Evolutionary conservation across 2,888 invertebrate species (phyloP), one percentile per base, ranked within the genome.

Genomic region (Sinhomidia bicolor): DNA sequence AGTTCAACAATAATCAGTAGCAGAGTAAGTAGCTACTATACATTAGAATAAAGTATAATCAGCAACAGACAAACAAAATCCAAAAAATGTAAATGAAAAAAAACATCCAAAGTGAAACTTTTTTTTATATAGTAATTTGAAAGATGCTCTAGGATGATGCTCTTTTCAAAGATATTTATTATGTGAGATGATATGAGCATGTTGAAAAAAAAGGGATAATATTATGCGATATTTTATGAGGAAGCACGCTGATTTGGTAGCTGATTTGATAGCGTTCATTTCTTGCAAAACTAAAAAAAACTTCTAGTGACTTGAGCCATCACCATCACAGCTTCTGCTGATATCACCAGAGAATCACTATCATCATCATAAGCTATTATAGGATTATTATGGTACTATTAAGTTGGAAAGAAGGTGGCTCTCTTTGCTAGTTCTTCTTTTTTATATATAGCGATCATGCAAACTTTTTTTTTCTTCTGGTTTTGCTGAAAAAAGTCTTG

Each of bases 61-160:
- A 29, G n/a, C n/a, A 0, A 17, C 12, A 36, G 7, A 32, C 17
- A 36, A 36, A 17, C 9, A 17, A 20, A 32, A 36, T 6, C 9
- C 0, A n/a, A 9, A 3, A 23, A 44, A 32, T 1, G n/a, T n/a
- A 17, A 1, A 17, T 10, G 47, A 12, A 12, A 20, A 68, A 51
- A 82, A 54, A 54, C 36, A 78, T 44, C 78, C n/a, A 62, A 85
- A 85, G 85, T 79, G 78, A 85, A 85, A 79, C 78, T 60, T 85
- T 85, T 85, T 57, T n/a, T n/a, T n/a, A n/a, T n/a, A 85, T 79
- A 79, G 68, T 85, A 79, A 85, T 85, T 85, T 79, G 79, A 85
- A 85, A 76, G 62, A 79, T 79, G 26, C 47, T 62, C 51, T 54
- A 36, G 79, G 85, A 62, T 74, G 74, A 60, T 71, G 41, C 82